Conservation (phyloP, 2,797 vertebrate species). For the Thalassophryne amazonica region DNA sequence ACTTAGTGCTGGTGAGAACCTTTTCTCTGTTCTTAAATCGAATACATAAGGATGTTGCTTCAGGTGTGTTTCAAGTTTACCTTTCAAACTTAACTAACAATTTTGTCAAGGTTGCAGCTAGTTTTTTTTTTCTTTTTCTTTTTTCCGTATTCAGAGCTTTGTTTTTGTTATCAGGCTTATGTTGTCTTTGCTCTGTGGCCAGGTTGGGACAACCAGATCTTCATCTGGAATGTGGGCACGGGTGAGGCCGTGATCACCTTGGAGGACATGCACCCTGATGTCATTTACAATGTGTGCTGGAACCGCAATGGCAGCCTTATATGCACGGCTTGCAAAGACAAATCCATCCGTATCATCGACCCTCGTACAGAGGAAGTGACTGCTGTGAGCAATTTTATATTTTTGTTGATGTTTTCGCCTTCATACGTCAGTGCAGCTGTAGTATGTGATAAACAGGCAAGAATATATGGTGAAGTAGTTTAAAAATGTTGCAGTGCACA, state of each 20-base stretch:
- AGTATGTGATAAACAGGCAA: too few species aligned
- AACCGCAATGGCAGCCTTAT: slow-evolving; percentile 94
- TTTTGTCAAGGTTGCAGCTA: too few species aligned
- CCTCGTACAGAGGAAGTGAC: slow-evolving; percentile 88
- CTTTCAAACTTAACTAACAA: neutral
- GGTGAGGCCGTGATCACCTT: slow-evolving; percentile 89
- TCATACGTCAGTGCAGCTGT: neutral
- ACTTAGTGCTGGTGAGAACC: slow-evolving; percentile 88
- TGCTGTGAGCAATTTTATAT: slow-evolving; percentile 79
- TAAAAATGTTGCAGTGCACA: too few species aligned
- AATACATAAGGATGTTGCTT: neutral
- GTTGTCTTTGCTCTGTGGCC: neutral
- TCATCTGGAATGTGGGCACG: slow-evolving; percentile 96
- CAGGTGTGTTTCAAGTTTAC: neutral
- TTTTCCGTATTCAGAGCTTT: too few species aligned
- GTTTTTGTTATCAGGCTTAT: neutral
- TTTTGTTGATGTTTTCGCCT: neutral
- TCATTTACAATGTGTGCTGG: slow-evolving; percentile 94
- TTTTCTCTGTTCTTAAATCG: neutral
- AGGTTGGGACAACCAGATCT: slow-evolving; percentile 93
- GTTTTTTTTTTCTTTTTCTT: too few species aligned
- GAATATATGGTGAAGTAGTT: too few species aligned
- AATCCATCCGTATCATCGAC: slow-evolving; percentile 90
- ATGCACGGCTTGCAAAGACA: slow-evolving; percentile 96
- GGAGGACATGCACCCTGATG: slow-evolving; percentile 93